Percentiles rank a stretch among this genome's conserved stretches.
phyloP scores from a whole-genome alignment of 1,140 invertebrate species.

The Saccostrea cuccullata region DNA sequence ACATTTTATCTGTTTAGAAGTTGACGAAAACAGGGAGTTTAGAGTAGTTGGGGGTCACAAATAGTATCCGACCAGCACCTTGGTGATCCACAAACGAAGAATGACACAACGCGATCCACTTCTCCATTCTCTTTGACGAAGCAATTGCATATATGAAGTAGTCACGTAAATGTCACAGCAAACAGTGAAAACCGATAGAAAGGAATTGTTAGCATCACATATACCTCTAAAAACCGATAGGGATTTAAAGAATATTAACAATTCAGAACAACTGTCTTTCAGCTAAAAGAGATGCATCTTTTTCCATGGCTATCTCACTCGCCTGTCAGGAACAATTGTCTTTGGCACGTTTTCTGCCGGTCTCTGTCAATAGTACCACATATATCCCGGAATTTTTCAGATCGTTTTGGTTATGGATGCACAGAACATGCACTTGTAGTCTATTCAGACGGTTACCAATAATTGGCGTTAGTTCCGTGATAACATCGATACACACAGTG shows the following conservation, averaged over 20 bases:
- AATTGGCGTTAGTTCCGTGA: background rate
- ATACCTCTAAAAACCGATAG: background rate
- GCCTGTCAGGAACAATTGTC: background rate
- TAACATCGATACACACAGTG: slow-evolving; percentile 11
- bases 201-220: background rate
- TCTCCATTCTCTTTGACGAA: background rate
- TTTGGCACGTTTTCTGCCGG: background rate
- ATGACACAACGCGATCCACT: background rate
- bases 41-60: slow-evolving; percentile 12
- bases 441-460: background rate
- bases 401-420: background rate
- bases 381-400: slow-evolving; percentile 4
- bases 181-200: background rate
- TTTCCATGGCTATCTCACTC: slow-evolving; percentile 6
- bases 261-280: background rate
- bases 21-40: background rate
- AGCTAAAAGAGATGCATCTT: background rate
- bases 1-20: slow-evolving; percentile 15
- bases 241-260: background rate
- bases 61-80: background rate
- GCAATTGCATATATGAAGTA: background rate
- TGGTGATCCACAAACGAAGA: background rate
- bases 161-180: background rate
- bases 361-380: background rate
- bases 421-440: background rate